phyloP scores from a whole-genome alignment of 2,797 vertebrate species.

The Semaprochilodus insignis region DNA sequence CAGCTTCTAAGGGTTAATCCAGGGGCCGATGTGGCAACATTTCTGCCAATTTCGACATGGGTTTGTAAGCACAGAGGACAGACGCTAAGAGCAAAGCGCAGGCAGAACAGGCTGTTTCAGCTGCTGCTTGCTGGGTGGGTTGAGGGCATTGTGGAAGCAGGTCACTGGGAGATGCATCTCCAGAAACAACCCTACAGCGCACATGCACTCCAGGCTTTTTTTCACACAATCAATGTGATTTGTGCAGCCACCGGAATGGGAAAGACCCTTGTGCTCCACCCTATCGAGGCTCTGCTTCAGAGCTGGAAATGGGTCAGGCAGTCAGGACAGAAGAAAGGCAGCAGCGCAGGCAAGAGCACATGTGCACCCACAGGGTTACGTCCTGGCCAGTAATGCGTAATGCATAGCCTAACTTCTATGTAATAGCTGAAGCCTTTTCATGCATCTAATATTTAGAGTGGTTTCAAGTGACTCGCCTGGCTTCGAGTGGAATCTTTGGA shows the following conservation, averaged over 20 bases:
- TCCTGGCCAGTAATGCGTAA: conserved; percentile 14
- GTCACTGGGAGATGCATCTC: conserved; percentile 7
- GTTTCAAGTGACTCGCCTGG: neutral
- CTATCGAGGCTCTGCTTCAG: neutral
- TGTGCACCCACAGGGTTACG: neutral
- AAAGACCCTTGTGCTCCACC: neutral
- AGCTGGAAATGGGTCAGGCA: conserved; percentile 47
- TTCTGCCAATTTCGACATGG: neutral
- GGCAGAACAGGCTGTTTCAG: neutral
- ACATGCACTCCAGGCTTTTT: neutral
- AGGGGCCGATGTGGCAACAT: neutral
- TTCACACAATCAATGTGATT: conserved; percentile 54
- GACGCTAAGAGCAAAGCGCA: neutral
- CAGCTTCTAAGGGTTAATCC: neutral
- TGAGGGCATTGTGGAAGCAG: conserved; percentile 3
- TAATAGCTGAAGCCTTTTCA: neutral
- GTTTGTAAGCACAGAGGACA: conserved; percentile 8
- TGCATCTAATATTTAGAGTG: neutral
- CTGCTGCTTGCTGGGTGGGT: neutral
- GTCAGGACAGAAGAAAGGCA: conserved; percentile 28
- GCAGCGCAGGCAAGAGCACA: neutral
- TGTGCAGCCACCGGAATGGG: conserved; percentile 65
- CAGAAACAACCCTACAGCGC: neutral
- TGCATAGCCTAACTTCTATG: neutral
- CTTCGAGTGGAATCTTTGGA: conserved; percentile 3